These are phyloP conservation scores for Campoletis sonorensis DNA, from an alignment of 1,140 invertebrate genomes.

Conservation along the genomic window DNA sequence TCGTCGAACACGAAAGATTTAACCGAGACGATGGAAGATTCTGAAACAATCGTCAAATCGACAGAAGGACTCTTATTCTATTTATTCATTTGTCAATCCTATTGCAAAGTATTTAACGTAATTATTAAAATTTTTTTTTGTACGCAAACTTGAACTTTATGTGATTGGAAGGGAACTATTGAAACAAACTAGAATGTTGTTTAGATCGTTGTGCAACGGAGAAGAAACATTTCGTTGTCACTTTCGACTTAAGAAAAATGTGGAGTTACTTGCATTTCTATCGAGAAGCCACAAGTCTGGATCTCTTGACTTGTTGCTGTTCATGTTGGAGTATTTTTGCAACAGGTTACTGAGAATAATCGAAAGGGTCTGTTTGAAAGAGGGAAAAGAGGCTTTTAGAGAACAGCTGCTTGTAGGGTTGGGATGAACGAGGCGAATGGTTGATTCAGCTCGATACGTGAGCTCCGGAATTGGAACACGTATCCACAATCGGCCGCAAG, in stretches of 20 bases:
- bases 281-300: neutral
- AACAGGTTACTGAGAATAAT: neutral
- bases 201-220: no score
- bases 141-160: no score
- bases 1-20: no score
- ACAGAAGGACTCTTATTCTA: no score
- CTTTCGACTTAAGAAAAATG: neutral
- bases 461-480: neutral
- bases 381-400: neutral
- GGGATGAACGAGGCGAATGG: neutral
- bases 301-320: neutral
- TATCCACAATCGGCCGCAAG: neutral
- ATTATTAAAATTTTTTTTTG: no score
- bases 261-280: neutral
- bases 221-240: no score
- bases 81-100: no score
- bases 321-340: conserved; percentile 1
- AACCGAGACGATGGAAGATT: no score
- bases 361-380: neutral
- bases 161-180: no score
- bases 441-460: neutral
- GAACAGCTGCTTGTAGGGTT: neutral
- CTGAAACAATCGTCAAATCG: no score
- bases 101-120: no score
- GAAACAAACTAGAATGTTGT: no score